phyloP scores from a whole-genome alignment of 2,888 invertebrate genomes.

The Yponomeuta cagnagella region DNA sequence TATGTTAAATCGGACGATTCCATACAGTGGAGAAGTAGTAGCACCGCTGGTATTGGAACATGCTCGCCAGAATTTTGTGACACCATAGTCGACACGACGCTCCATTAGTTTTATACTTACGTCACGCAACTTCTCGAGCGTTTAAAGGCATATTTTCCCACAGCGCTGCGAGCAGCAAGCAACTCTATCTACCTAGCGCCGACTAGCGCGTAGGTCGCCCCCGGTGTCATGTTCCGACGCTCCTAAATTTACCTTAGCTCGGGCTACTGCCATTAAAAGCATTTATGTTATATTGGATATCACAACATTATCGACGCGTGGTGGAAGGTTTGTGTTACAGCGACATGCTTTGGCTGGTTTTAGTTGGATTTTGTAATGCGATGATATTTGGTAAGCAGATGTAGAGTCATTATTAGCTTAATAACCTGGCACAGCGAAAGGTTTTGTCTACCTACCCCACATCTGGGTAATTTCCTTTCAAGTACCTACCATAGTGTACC shows the following conservation, averaged over 20 bases:
- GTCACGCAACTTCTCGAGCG: background rate
- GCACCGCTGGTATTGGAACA: no score
- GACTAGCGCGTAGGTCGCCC: conserved; percentile 43
- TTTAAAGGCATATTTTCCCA: conserved; percentile 13
- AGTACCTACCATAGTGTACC: background rate
- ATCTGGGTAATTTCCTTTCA: no score
- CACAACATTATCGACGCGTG: conserved; percentile 51
- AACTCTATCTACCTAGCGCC: conserved; percentile 13
- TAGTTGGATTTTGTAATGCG: background rate
- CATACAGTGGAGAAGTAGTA: no score
- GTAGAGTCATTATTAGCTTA: background rate
- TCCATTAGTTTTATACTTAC: background rate
- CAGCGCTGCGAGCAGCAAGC: conserved; percentile 14
- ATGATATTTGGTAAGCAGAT: background rate
- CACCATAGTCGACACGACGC: no score
- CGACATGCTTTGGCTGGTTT: background rate
- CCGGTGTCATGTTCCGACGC: conserved; percentile 60
- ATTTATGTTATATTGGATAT: conserved; percentile 69
- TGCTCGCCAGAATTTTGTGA: no score
- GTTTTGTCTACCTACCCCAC: no score
- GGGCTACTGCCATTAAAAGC: conserved; percentile 70
- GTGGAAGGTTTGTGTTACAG: conserved; percentile 34
- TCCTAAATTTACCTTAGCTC: conserved; percentile 71
- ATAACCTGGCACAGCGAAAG: background rate
- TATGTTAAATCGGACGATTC: no score